These are phyloP conservation scores for Timandra comae DNA, from an alignment of 2,888 invertebrate genomes.

Conservation along the genomic window DNA sequence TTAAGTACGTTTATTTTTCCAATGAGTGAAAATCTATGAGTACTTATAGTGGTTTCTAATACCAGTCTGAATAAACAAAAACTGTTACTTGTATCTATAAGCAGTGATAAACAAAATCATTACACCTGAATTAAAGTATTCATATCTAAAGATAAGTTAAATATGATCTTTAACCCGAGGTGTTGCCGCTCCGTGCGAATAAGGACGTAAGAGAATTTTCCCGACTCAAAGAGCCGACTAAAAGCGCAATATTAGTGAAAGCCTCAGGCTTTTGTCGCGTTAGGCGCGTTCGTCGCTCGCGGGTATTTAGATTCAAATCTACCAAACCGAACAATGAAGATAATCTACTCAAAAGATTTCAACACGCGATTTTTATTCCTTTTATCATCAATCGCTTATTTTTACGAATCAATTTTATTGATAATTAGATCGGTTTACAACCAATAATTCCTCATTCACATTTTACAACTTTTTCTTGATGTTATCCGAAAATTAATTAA, in stretches of 20 bases:
- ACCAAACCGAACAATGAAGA: constrained; percentile 42
- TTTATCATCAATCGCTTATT: constrained; percentile 27
- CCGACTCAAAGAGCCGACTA: constrained; percentile 4
- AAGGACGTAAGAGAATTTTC: constrained; percentile 5
- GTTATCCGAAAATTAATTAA: constrained; percentile 7
- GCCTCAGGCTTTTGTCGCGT: constrained; percentile 43
- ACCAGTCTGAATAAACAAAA: too few species aligned
- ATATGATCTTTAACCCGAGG: constrained; percentile 32
- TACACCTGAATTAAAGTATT: too few species aligned
- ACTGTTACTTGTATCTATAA: too few species aligned
- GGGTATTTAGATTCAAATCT: constrained; percentile 54
- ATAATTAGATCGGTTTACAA: background rate
- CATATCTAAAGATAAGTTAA: too few species aligned
- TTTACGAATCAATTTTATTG: constrained; percentile 19
- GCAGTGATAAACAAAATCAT: too few species aligned
- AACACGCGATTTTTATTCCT: constrained; percentile 33
- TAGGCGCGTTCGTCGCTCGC: constrained; percentile 37
- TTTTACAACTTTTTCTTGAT: background rate
- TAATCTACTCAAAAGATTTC: constrained; percentile 48
- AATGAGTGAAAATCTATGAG: too few species aligned
- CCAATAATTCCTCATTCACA: too few species aligned
- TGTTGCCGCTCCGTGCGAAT: constrained; percentile 5
- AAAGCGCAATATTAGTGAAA: constrained; percentile 35
- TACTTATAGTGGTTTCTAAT: too few species aligned
- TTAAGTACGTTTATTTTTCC: too few species aligned